Percentiles rank a stretch among this genome's conserved stretches.
phyloP scores from a whole-genome alignment of 1,140 invertebrate species.

The Drosophila nigromelanica region DNA sequence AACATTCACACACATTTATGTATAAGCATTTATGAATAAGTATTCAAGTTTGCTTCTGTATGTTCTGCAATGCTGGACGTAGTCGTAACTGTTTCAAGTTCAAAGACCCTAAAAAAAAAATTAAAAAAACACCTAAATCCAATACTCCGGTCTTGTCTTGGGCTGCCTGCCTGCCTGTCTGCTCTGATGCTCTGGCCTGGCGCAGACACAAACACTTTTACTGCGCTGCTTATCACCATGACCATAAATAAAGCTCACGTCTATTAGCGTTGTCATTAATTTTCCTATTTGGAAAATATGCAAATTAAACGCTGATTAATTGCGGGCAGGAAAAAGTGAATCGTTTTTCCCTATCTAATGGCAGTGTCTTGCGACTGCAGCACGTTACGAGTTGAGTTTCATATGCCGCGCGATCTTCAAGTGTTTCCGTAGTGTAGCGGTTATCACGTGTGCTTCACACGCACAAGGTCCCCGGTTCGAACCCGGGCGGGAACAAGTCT shows the following conservation, averaged over 20 bases:
- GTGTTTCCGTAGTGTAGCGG: conserved; percentile 82
- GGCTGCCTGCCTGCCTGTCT: conserved; percentile 20
- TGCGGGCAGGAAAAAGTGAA: conserved; percentile 40
- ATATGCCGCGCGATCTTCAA: conserved; percentile 25
- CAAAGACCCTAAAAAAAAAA: conserved; percentile 33
- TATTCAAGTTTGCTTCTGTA: background rate
- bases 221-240: conserved; percentile 66
- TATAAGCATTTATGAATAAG: background rate
- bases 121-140: conserved; percentile 4
- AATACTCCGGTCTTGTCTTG: conserved; percentile 3
- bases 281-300: conserved; percentile 61
- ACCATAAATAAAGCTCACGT: conserved; percentile 66
- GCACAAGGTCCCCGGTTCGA: conserved; percentile 88
- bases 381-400: conserved; percentile 21
- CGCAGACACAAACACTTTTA: conserved; percentile 65
- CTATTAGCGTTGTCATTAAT: conserved; percentile 52
- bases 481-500: conserved; percentile 86
- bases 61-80: conserved; percentile 8
- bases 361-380: conserved; percentile 1
- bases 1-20: background rate
- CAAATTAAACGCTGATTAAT: conserved; percentile 68
- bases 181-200: background rate
- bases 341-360: conserved; percentile 25
- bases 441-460: conserved; percentile 88
- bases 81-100: conserved; percentile 21